phyloP scores from a whole-genome alignment of 2,888 invertebrate genomes.

The Cerastis rubricosa region DNA sequence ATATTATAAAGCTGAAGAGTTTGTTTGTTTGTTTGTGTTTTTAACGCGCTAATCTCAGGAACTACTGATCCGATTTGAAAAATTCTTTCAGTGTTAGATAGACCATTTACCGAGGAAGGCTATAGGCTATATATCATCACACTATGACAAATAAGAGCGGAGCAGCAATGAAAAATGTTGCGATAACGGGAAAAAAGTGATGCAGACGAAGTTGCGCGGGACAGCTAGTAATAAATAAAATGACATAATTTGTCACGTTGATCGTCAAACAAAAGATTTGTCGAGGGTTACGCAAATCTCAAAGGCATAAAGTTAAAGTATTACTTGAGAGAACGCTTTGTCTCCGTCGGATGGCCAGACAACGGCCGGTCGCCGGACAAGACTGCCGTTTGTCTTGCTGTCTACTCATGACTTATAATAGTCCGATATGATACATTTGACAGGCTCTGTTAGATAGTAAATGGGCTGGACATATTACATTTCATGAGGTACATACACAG shows the following conservation, averaged over 20 bases:
- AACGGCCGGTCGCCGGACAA: constrained; percentile 48
- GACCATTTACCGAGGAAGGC: no score
- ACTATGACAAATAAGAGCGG: no score
- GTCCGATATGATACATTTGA: constrained; percentile 61
- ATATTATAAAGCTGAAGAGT: no score
- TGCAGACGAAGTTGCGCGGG: no score
- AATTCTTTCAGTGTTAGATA: no score
- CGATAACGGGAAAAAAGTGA: no score
- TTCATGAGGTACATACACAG: not conserved
- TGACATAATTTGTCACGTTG: constrained; percentile 41
- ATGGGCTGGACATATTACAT: constrained; percentile 16
- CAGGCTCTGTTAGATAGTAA: constrained; percentile 40
- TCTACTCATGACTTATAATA: constrained; percentile 61
- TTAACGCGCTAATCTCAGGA: no score
- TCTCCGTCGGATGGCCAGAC: constrained; percentile 57
- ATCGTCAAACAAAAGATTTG: constrained; percentile 30
- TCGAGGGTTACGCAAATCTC: constrained; percentile 53
- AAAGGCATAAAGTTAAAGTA: constrained; percentile 66
- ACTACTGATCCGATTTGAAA: no score
- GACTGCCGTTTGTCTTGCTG: constrained; percentile 65
- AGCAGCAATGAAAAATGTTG: no score
- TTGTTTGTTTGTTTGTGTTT: no score
- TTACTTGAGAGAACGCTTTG: constrained; percentile 64
- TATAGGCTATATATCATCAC: no score
- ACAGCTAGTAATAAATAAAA: no score